A percentile compares a stretch with the other conserved stretches of the same genome.
These are phyloP conservation scores for Etheostoma perlongum DNA, from an alignment of 2,797 vertebrate species.

Conservation along the genomic window DNA sequence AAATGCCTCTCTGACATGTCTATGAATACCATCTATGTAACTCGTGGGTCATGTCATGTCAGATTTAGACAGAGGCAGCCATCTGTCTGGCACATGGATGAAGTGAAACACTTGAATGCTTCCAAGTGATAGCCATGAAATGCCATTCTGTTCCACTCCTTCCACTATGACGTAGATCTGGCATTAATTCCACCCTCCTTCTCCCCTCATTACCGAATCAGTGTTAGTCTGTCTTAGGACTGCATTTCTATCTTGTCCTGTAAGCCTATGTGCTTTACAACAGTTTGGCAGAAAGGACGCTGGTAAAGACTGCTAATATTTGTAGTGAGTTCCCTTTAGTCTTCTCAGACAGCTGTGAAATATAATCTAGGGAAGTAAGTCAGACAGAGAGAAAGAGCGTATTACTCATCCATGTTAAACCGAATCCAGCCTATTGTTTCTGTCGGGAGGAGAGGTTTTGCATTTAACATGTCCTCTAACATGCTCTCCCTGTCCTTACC, in stretches of 20 bases:
- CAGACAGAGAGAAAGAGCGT: slow-evolving; percentile 24
- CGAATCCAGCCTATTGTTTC: slow-evolving; percentile 66
- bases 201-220: slow-evolving; percentile 44
- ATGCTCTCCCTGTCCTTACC: slow-evolving; percentile 50
- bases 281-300: slow-evolving; percentile 62
- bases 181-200: slow-evolving; percentile 32
- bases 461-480: slow-evolving; percentile 70
- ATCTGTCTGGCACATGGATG: slow-evolving; percentile 44
- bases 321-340: slow-evolving; percentile 63
- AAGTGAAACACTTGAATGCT: slow-evolving; percentile 36
- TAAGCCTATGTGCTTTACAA: slow-evolving; percentile 45
- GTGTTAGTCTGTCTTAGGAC: slow-evolving; percentile 35
- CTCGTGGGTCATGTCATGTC: slow-evolving; percentile 27
- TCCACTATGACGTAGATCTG: slow-evolving; percentile 33
- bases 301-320: slow-evolving; percentile 74
- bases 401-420: slow-evolving; percentile 73
- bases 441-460: slow-evolving; percentile 57
- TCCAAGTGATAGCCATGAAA: slow-evolving; percentile 45
- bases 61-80: slow-evolving; percentile 32
- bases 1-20: slow-evolving; percentile 11
- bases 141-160: slow-evolving; percentile 35
- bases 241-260: slow-evolving; percentile 48
- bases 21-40: slow-evolving; percentile 15
- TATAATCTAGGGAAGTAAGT: slow-evolving; percentile 62
- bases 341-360: slow-evolving; percentile 68